A percentile compares a stretch with the other conserved stretches of the same genome.
These are phyloP conservation scores for Dasyurus viverrinus DNA, from an alignment of 2,113 vertebrate genomes.

Conservation along the genomic window DNA sequence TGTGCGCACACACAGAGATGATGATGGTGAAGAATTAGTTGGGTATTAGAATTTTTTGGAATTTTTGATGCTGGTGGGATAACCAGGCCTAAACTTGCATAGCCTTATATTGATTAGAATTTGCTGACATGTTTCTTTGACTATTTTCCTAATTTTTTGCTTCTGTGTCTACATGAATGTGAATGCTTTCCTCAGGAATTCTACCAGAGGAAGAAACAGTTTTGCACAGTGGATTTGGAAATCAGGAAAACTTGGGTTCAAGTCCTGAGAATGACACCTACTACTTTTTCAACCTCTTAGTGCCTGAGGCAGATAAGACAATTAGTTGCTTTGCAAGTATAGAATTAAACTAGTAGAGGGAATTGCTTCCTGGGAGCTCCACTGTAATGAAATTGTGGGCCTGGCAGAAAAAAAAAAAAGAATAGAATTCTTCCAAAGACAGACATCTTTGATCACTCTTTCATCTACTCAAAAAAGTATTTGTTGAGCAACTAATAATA, in stretches of 20 bases:
- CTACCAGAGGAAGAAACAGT: neutral
- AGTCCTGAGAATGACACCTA: neutral
- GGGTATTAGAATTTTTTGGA: neutral
- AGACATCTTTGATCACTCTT: neutral
- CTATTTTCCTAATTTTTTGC: neutral
- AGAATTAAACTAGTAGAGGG: neutral
- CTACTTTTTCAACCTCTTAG: neutral
- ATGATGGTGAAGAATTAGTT: neutral
- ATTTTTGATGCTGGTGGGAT: neutral
- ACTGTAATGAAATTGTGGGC: neutral
- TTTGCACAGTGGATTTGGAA: neutral
- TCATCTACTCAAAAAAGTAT: neutral
- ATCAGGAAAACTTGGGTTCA: neutral
- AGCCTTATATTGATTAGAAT: neutral
- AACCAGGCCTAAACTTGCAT: neutral
- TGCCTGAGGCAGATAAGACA: neutral
- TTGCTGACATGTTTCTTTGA: neutral
- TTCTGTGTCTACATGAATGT: neutral
- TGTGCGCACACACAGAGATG: too few relatives aligned
- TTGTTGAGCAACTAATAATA: neutral
- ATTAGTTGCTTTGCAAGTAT: neutral
- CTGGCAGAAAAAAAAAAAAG: neutral
- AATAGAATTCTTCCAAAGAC: neutral
- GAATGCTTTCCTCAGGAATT: neutral
- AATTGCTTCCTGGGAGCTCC: neutral